Evolutionary conservation across 1,140 invertebrate species (phyloP), one percentile per base, ranked within the genome.

Genomic region (Drosophila parvula): DNA sequence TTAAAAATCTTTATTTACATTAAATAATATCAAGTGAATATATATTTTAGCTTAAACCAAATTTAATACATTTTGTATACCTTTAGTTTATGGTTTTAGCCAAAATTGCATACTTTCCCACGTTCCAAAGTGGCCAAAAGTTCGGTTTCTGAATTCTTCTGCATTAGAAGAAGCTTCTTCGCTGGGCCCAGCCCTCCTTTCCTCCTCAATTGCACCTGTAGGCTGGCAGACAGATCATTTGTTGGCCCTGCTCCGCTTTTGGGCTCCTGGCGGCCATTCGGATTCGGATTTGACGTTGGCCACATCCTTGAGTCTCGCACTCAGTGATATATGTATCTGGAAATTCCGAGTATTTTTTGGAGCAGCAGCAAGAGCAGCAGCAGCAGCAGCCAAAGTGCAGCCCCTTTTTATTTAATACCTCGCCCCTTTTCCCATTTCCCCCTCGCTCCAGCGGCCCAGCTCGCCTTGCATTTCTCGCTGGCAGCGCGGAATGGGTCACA

Each of bases 311-410:
- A 55, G 57, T 16, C 48, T 16, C 22, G 27, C 53, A 6, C 34
- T 27, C 74, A 53, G 74, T 77, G 74, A 77, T 77, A 77, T 77
- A 77, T 78, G 74, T 62, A 70, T 78, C 64, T 78, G 65, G 28
- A 78, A 78, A 77, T 78, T 78, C 75, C 53, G 74, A 78, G 75
- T 78, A 78, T 78, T 78, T 78, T 78, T 78, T 78, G 75, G 75
- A 69, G 74, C 75, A 77, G 32, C 50, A 50, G 14, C 27, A 6
- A 28, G 58, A 53, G 32, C 59, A 58, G 57, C 38, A 12, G 22
- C 47, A 71, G 45, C 27, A 40, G 50, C 30, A 48, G 58, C 69
- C 34, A 50, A 71, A 73, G 67, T 70, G 51, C 70, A 74, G 69
- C 74, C 73, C 73, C 73, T 76, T 76, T 68, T 77, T 56, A 68